Conservation (phyloP, 2,797 vertebrate genomes). For the Macropus fuliginosus region DNA sequence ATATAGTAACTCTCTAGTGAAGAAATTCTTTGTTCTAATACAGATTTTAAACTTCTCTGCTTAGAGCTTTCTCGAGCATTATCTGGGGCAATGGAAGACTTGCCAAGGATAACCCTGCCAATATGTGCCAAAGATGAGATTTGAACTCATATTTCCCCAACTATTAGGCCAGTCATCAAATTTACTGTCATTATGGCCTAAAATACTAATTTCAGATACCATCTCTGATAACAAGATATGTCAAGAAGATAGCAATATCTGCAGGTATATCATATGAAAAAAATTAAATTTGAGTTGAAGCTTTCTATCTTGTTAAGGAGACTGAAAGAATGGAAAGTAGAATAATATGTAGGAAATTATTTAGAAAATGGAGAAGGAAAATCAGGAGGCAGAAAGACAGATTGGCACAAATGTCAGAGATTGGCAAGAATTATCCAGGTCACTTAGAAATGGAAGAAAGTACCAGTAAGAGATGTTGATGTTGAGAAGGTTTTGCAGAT, state of each 20-base stretch:
- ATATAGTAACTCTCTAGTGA: background rate
- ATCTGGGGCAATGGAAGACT: background rate
- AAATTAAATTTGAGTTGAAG: background rate
- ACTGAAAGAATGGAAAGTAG: conserved; percentile 24
- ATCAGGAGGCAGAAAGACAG: conserved; percentile 21
- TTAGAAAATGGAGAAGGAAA: conserved; percentile 22
- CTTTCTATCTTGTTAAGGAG: background rate
- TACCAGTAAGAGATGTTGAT: background rate
- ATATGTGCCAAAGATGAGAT: background rate
- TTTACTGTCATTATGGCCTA: background rate
- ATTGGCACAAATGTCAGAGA: conserved; percentile 40
- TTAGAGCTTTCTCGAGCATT: background rate
- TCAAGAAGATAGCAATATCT: conserved; percentile 14
- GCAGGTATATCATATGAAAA: background rate
- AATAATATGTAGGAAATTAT: conserved; percentile 52
- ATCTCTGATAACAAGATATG: background rate
- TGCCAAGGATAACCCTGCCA: background rate
- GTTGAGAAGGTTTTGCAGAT: background rate
- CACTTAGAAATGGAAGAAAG: background rate
- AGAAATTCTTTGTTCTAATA: background rate
- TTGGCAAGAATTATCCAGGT: background rate
- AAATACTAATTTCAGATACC: conserved; percentile 14
- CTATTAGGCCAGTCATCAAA: background rate
- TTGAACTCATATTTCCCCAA: background rate
- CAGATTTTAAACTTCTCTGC: background rate